Evolutionary conservation across 53 echinoderm and acorn worm genomes (phyloP).

Genomic region (Henricia sp.): DNA sequence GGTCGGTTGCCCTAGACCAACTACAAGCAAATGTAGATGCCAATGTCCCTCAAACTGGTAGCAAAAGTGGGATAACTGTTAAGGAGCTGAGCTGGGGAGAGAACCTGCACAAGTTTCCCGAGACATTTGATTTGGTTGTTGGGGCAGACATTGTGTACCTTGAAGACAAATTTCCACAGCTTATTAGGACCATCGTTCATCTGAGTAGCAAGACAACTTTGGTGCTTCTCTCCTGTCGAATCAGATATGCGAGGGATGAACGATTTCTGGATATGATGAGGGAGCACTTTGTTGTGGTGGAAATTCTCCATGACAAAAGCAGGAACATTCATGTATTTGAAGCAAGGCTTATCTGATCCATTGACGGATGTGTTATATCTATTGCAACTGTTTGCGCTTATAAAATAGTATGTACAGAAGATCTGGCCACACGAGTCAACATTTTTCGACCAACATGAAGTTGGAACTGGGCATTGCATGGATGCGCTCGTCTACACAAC

Average conservation of each 20-base stretch:
- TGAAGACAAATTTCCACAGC: slow-evolving; percentile 76
- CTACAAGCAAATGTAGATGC: slow-evolving; percentile 73
- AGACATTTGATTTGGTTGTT: slow-evolving; percentile 78
- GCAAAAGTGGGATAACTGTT: slow-evolving; percentile 32
- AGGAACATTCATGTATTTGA: slow-evolving; percentile 80
- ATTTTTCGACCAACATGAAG: no score
- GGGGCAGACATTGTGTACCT: slow-evolving; percentile 98
- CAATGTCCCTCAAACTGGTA: slow-evolving; percentile 59
- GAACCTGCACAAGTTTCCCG: slow-evolving; percentile 63
- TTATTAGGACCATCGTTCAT: slow-evolving; percentile 78
- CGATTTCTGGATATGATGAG: slow-evolving; percentile 76
- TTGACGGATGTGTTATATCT: no score
- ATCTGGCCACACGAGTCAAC: no score
- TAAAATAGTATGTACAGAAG: no score
- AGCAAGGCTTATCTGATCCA: slow-evolving; percentile 57
- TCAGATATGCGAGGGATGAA: slow-evolving; percentile 85
- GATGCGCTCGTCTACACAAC: no score
- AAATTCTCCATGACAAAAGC: slow-evolving; percentile 66
- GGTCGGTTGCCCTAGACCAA: slow-evolving; percentile 62
- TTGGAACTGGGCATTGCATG: no score
- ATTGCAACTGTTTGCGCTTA: no score
- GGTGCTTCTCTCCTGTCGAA: slow-evolving; percentile 88
- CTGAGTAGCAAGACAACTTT: slow-evolving; percentile 43
- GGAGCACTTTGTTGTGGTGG: slow-evolving; percentile 61
- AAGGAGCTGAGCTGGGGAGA: slow-evolving; percentile 76